Conservation (phyloP, 1,140 invertebrate genomes). For the Cotesia typhae region DNA sequence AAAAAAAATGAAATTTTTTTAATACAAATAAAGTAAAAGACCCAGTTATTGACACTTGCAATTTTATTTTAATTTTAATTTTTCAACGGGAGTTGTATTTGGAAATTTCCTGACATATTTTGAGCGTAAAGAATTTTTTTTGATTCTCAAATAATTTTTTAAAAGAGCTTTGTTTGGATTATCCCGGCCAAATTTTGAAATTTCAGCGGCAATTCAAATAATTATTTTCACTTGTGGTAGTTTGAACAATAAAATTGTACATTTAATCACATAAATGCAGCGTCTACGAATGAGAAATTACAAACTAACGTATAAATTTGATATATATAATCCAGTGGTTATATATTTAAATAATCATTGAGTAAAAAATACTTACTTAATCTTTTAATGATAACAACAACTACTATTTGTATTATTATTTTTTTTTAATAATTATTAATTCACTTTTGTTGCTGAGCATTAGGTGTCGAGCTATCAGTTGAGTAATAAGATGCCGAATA, state of each 20-base stretch:
- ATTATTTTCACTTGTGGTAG: too few species aligned
- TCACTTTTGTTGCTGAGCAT: constrained; percentile 44
- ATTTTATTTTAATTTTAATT: too few species aligned
- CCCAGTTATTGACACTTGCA: too few species aligned
- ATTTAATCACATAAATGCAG: background rate
- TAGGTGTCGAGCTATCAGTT: constrained; percentile 40
- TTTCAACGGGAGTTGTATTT: too few species aligned
- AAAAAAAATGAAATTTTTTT: constrained; percentile 19
- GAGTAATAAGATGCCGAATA: constrained; percentile 42
- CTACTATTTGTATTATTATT: constrained; percentile 39
- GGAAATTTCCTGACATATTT: too few species aligned
- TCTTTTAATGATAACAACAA: constrained; percentile 30
- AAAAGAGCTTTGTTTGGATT: too few species aligned
- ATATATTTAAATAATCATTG: background rate
- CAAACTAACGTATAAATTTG: background rate
- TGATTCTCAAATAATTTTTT: too few species aligned
- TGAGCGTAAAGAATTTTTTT: too few species aligned
- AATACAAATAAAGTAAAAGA: background rate
- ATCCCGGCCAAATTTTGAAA: too few species aligned
- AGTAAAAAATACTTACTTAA: background rate
- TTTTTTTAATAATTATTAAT: constrained; percentile 29
- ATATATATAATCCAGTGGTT: constrained; percentile 8
- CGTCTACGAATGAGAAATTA: background rate
- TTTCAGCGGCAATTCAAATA: too few species aligned
- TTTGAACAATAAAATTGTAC: background rate